Evolutionary conservation across 2,797 vertebrate genomes (phyloP).

Genomic region (Alcedo quadribrachys): DNA sequence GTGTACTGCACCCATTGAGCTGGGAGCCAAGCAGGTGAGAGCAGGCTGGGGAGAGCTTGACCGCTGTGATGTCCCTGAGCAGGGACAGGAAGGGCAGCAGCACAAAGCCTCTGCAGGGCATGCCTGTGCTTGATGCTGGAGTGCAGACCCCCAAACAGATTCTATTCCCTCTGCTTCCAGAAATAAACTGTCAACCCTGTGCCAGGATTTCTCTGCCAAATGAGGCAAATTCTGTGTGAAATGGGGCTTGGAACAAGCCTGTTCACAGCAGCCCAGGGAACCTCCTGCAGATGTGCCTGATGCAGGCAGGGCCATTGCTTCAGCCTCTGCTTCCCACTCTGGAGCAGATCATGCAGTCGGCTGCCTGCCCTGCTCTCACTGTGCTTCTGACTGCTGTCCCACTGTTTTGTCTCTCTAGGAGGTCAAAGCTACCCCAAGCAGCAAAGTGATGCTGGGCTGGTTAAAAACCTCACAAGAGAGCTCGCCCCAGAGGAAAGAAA

Average conservation of each 20-base stretch:
- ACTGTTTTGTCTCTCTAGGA: conserved; percentile 73
- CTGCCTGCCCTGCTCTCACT: background rate
- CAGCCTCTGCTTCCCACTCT: background rate
- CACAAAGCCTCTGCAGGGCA: background rate
- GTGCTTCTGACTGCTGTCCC: background rate
- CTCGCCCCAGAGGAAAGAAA: conserved; percentile 79
- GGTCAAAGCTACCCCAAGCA: conserved; percentile 79
- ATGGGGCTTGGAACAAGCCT: background rate
- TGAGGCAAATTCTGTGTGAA: conserved; percentile 25
- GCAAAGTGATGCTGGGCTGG: conserved; percentile 89
- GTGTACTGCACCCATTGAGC: conserved; percentile 85
- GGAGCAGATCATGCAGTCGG: background rate
- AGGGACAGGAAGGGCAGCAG: background rate
- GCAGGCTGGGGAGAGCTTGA: background rate
- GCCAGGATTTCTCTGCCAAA: conserved; percentile 8
- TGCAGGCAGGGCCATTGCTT: background rate
- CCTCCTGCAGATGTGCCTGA: background rate
- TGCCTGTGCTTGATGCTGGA: background rate
- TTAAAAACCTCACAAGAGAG: conserved; percentile 75
- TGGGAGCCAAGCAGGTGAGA: conserved; percentile 80
- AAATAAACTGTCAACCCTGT: background rate
- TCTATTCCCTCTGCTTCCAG: background rate
- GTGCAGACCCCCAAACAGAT: background rate
- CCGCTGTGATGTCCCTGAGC: accelerated
- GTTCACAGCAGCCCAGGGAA: background rate